phyloP scores from a whole-genome alignment of 2,888 invertebrate species.

The Tethea ocularis region DNA sequence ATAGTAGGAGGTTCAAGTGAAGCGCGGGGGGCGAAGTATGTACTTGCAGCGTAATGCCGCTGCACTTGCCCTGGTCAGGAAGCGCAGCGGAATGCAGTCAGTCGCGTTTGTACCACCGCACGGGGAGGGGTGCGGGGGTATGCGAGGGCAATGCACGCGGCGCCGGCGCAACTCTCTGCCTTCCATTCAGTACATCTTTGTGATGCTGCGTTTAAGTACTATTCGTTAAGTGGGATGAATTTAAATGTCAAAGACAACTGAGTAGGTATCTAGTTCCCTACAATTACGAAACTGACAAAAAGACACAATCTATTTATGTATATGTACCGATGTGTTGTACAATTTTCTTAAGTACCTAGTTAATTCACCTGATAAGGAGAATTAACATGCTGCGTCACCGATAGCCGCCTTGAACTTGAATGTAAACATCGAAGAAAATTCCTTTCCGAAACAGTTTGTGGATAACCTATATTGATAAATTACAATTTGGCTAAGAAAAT shows the following conservation, averaged over 20 bases:
- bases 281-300: too few relatives aligned
- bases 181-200: conserved; percentile 70
- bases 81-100: conserved; percentile 83
- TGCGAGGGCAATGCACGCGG: conserved; percentile 74
- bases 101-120: conserved; percentile 72
- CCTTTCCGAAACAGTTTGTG: not conserved
- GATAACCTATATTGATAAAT: not conserved
- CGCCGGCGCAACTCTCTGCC: conserved; percentile 70
- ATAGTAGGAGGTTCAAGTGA: conserved; percentile 28
- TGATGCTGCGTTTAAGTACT: conserved; percentile 67
- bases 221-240: conserved; percentile 40
- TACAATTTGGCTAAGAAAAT: too few relatives aligned
- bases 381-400: conserved; percentile 13
- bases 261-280: not conserved
- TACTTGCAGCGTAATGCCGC: conserved; percentile 78
- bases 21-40: conserved; percentile 46
- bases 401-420: conserved; percentile 22
- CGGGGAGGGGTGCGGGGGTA: conserved; percentile 52
- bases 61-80: conserved; percentile 83
- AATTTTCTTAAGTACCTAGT: not conserved
- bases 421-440: conserved; percentile 26
- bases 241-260: not conserved
- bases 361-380: not conserved
- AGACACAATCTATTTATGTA: not conserved
- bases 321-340: not conserved